Evolutionary conservation across 2,113 vertebrate genomes (phyloP).

Genomic region (Rhizomys pruinosus): DNA sequence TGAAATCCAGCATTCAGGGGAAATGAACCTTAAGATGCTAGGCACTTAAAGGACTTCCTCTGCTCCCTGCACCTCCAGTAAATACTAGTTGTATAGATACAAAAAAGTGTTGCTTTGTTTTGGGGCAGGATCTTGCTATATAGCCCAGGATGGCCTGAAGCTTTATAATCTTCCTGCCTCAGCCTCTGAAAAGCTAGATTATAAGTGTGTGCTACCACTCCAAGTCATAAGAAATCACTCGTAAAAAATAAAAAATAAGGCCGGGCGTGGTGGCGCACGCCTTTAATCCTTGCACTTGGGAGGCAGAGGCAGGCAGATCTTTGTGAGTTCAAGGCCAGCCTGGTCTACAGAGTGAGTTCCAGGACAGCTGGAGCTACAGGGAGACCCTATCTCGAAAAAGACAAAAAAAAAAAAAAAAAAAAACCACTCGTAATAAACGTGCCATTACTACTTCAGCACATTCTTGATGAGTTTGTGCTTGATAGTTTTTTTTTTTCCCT

Average conservation of each 20-base stretch:
- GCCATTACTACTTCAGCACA: background rate
- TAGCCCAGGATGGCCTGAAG: background rate
- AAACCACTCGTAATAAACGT: no score
- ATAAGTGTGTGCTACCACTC: background rate
- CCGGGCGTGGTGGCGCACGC: no score
- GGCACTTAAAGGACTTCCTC: background rate
- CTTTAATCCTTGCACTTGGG: no score
- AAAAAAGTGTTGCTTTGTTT: background rate
- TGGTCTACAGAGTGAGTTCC: no score
- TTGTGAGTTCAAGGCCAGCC: no score
- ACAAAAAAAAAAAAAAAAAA: no score
- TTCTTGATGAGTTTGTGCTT: constrained; percentile 26
- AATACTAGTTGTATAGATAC: constrained; percentile 6
- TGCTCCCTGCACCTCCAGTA: no score
- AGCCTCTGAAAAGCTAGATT: background rate
- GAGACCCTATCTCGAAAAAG: no score
- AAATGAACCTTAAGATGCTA: background rate
- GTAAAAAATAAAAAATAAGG: no score
- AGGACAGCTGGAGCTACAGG: no score
- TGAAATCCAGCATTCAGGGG: background rate
- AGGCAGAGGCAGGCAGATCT: no score
- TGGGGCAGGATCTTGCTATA: background rate
- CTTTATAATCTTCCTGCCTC: background rate
- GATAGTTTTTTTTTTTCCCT: no score
- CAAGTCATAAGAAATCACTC: background rate